These are phyloP conservation scores for Monochamus saltuarius DNA, from an alignment of 1,140 invertebrate genomes.

Conservation along the genomic window DNA sequence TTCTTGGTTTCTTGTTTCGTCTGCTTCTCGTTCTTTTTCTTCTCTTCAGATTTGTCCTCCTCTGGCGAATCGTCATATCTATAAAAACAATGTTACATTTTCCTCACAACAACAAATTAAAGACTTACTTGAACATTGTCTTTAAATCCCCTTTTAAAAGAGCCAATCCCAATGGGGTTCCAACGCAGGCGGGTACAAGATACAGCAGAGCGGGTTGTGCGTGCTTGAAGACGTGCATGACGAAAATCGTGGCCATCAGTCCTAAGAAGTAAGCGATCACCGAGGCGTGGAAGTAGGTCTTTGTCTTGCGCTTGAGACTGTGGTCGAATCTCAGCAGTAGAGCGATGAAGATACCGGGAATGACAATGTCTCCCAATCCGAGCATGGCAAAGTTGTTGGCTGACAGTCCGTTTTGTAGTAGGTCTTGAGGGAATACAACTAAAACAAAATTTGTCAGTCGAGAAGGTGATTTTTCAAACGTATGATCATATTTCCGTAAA, in stretches of 20 bases:
- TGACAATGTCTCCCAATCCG: conserved; percentile 97
- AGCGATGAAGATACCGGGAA: conserved; percentile 99
- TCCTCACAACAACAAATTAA: not conserved
- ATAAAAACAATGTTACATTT: conserved; percentile 3
- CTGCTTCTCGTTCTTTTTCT: conserved; percentile 25
- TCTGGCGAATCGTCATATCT: conserved; percentile 32
- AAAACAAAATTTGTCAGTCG: conserved; percentile 43
- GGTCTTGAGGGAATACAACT: conserved; percentile 98
- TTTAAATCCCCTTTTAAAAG: conserved; percentile 89
- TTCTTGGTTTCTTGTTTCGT: conserved; percentile 29
- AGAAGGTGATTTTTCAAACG: no score
- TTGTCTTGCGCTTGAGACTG: conserved; percentile 82
- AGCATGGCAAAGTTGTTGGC: conserved; percentile 98
- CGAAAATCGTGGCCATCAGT: conserved; percentile 88
- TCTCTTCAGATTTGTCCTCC: conserved; percentile 28
- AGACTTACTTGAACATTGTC: conserved; percentile 84
- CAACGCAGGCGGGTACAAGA: conserved; percentile 93
- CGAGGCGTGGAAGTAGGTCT: conserved; percentile 93
- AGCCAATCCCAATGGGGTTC: conserved; percentile 83
- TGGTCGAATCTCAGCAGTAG: conserved; percentile 93
- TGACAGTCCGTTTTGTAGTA: conserved; percentile 86
- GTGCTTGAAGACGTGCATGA: conserved; percentile 99
- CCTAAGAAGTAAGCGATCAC: conserved; percentile 94
- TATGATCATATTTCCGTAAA: no score
- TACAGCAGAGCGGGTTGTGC: conserved; percentile 98